phyloP scores from a whole-genome alignment of 2,888 invertebrate genomes.

The Trichopria drosophilae region DNA sequence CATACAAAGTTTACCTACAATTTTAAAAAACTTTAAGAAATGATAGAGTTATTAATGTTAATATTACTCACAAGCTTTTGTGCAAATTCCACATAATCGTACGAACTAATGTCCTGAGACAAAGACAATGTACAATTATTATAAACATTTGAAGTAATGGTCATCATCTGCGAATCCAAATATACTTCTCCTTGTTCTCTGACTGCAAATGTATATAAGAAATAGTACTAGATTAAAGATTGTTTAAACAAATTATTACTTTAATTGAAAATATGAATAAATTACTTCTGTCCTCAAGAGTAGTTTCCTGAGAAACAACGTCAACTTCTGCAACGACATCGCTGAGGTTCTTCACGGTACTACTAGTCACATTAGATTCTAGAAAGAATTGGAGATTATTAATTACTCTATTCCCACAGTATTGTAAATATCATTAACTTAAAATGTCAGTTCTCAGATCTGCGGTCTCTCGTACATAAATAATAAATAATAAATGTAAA shows the following conservation, averaged over 20 bases:
- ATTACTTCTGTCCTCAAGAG: constrained; percentile 46
- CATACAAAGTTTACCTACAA: constrained; percentile 22
- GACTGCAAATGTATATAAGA: constrained; percentile 32
- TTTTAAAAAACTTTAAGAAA: constrained; percentile 13
- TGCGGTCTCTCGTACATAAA: no score
- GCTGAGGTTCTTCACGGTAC: constrained; percentile 41
- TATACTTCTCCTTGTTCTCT: constrained; percentile 48
- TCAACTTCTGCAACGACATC: constrained; percentile 46
- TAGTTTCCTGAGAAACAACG: constrained; percentile 40
- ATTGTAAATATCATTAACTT: constrained; percentile 4
- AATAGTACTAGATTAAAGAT: constrained; percentile 4
- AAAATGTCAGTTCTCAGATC: no score
- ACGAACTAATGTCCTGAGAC: constrained; percentile 42
- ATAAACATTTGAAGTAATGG: constrained; percentile 47
- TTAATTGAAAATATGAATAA: not conserved
- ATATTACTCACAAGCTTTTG: constrained; percentile 43
- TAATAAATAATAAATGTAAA: no score
- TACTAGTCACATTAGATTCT: constrained; percentile 40
- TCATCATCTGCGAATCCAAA: constrained; percentile 52
- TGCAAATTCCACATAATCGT: constrained; percentile 44
- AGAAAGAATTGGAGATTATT: constrained; percentile 27
- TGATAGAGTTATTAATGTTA: constrained; percentile 8
- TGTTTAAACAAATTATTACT: constrained; percentile 1
- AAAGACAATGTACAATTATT: constrained; percentile 43
- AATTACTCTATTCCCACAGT: not conserved